phyloP scores from a whole-genome alignment of 2,797 vertebrate genomes.

The Parauchenoglanis ngamensis region DNA sequence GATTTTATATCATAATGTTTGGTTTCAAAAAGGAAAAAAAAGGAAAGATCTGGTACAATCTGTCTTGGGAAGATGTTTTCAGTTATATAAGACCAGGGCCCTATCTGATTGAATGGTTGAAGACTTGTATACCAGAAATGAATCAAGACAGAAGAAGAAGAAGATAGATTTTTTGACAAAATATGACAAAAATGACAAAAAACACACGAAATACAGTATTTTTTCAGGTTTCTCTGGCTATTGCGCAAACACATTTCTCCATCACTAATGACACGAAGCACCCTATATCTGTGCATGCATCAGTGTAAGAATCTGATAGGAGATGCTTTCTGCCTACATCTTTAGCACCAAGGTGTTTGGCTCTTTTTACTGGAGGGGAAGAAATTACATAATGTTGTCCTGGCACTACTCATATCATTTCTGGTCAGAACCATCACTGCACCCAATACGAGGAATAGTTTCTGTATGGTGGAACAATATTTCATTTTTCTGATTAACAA shows the following conservation, averaged over 20 bases:
- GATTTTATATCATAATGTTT: neutral
- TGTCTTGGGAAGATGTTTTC: neutral
- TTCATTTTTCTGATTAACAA: conserved; percentile 39
- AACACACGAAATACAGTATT: neutral
- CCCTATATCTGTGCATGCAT: neutral
- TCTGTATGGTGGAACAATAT: neutral
- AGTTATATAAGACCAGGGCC: neutral
- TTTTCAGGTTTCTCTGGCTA: neutral
- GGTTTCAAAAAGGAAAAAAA: neutral
- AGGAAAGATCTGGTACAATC: neutral
- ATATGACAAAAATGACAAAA: neutral
- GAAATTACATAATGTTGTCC: neutral
- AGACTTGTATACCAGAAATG: neutral
- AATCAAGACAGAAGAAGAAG: neutral
- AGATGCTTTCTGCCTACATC: neutral
- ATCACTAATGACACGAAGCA: neutral
- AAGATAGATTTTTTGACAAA: neutral
- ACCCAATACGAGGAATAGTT: neutral
- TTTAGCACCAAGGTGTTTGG: neutral
- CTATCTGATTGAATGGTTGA: neutral
- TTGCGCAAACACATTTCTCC: neutral
- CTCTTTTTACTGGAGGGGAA: too few relatives aligned
- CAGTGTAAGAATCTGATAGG: neutral
- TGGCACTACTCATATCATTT: neutral
- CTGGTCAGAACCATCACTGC: neutral